These are phyloP conservation scores for Indri indri DNA, from an alignment of 2,113 vertebrate species.

Conservation along the genomic window DNA sequence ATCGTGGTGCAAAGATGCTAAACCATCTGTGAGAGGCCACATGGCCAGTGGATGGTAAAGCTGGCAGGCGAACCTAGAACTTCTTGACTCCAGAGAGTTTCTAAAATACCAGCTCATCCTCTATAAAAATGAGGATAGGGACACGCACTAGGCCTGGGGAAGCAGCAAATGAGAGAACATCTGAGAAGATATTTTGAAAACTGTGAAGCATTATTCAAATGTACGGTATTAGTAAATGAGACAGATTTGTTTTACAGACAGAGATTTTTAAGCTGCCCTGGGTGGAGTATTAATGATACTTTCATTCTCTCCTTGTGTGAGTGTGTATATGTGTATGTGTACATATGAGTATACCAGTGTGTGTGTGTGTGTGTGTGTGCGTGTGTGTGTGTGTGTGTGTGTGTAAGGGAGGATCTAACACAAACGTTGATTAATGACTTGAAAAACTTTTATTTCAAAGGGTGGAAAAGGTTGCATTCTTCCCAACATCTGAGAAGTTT, in stretches of 20 bases:
- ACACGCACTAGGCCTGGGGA: fast-evolving
- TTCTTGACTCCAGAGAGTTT: fast-evolving
- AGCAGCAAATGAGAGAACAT: neutral
- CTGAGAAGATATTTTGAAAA: neutral
- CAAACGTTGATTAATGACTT: neutral
- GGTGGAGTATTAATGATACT: fast-evolving
- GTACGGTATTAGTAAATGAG: neutral
- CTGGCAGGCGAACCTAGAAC: neutral
- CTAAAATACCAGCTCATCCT: neutral
- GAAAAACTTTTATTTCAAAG: neutral
- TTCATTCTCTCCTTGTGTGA: neutral
- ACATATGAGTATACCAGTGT: fast-evolving
- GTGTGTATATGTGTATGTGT: fast-evolving
- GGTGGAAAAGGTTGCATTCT: neutral
- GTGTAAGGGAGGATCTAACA: neutral
- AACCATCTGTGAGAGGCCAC: no score
- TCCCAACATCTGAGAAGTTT: neutral
- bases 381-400: neutral
- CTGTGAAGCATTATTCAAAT: neutral
- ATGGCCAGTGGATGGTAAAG: neutral
- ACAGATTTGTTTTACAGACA: neutral
- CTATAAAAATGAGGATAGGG: neutral
- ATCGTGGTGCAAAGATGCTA: neutral
- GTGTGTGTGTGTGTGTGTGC: neutral
- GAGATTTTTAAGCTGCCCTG: neutral